These are phyloP conservation scores for Dunckerocampus dactyliophorus DNA, from an alignment of 2,113 vertebrate species.

Conservation along the genomic window DNA sequence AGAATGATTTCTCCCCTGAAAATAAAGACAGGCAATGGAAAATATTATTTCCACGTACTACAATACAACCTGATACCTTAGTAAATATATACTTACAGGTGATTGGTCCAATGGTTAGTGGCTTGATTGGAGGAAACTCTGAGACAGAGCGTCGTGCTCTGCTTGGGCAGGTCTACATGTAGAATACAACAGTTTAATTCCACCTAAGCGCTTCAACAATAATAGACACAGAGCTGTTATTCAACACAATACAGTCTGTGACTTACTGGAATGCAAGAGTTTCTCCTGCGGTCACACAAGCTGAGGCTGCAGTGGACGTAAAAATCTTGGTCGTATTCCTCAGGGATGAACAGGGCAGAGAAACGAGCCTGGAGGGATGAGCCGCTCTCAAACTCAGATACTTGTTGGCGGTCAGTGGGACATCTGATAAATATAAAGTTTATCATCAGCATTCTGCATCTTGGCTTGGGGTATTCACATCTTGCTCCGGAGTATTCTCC, in stretches of 20 bases:
- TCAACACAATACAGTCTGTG: background rate
- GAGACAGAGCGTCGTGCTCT: conserved; percentile 39
- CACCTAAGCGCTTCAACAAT: background rate
- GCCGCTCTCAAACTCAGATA: too few relatives aligned
- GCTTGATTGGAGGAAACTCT: conserved; percentile 4
- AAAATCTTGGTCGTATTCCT: conserved; percentile 12
- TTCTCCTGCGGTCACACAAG: too few relatives aligned
- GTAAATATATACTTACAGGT: conserved; percentile 37
- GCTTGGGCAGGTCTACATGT: conserved; percentile 22
- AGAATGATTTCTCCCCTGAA: conserved; percentile 25
- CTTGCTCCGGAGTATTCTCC: too few relatives aligned
- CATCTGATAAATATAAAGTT: conserved; percentile 22
- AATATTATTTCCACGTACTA: conserved; percentile 2
- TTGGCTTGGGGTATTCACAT: too few relatives aligned
- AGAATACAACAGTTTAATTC: background rate
- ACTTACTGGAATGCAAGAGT: conserved; percentile 41
- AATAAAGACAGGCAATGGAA: conserved; percentile 1
- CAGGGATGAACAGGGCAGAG: conserved; percentile 37
- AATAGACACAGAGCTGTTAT: background rate
- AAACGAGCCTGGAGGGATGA: too few relatives aligned
- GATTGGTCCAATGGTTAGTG: conserved; percentile 49
- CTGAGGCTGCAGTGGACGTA: conserved; percentile 54
- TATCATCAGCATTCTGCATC: background rate
- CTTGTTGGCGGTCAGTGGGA: too few relatives aligned
- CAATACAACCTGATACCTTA: background rate